phyloP scores from a whole-genome alignment of 2,797 vertebrate genomes.

The Philypnodon macrostomus region DNA sequence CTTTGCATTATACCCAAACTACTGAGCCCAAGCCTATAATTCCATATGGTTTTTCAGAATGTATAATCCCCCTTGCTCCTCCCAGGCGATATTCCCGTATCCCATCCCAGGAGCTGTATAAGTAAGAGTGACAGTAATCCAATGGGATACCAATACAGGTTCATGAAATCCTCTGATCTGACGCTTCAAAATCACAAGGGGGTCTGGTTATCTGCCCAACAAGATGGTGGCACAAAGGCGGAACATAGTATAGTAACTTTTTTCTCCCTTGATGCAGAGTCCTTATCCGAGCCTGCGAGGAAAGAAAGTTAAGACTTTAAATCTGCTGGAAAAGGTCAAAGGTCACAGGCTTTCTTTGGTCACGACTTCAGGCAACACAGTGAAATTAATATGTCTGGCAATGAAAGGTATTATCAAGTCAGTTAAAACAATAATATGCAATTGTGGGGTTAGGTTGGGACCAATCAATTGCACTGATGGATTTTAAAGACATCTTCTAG shows the following conservation, averaged over 20 bases:
- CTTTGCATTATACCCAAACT: slow-evolving; percentile 40
- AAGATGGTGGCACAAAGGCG: slow-evolving; percentile 25
- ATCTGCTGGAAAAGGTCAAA: slow-evolving; percentile 38
- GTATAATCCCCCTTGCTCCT: slow-evolving; percentile 59
- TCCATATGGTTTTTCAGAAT: slow-evolving; percentile 62
- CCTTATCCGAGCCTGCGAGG: slow-evolving; percentile 50
- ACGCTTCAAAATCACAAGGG: slow-evolving; percentile 45
- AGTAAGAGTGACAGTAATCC: slow-evolving; percentile 57
- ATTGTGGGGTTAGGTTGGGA: no score
- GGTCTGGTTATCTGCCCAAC: slow-evolving; percentile 52
- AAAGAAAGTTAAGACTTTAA: slow-evolving; percentile 14
- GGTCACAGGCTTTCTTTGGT: slow-evolving; percentile 45
- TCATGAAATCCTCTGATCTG: slow-evolving; percentile 58
- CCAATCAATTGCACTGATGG: no score
- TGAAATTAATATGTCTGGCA: neutral
- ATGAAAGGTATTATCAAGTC: no score
- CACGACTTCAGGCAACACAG: slow-evolving; percentile 16
- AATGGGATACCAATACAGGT: slow-evolving; percentile 28
- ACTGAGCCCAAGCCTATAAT: slow-evolving; percentile 54
- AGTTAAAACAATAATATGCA: no score
- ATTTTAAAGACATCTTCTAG: no score
- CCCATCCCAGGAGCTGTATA: slow-evolving; percentile 34
- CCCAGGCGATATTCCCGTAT: slow-evolving; percentile 40
- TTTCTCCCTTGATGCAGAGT: slow-evolving; percentile 14
- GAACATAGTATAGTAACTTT: slow-evolving; percentile 11